These are phyloP conservation scores for Entomyzon cyanotis DNA, from an alignment of 2,113 vertebrate species.

Conservation along the genomic window DNA sequence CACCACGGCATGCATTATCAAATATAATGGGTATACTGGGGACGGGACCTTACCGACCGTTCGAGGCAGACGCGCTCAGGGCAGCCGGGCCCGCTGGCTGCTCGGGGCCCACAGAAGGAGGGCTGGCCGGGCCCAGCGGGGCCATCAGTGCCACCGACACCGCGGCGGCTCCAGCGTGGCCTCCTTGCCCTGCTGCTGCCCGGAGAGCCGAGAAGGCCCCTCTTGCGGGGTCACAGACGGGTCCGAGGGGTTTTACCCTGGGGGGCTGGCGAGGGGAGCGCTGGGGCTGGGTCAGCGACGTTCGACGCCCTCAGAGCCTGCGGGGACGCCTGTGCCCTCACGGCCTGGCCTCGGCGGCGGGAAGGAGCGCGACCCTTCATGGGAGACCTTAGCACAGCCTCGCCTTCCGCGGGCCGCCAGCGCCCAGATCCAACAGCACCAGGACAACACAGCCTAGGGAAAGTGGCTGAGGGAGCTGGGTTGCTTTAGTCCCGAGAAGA, in stretches of 20 bases:
- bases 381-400: neutral
- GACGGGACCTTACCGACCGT: rapidly evolving
- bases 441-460: neutral
- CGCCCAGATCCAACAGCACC: neutral
- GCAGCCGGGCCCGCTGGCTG: neutral
- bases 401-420: neutral
- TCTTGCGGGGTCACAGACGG: rapidly evolving
- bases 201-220: too few relatives aligned
- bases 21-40: rapidly evolving
- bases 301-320: rapidly evolving
- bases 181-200: rapidly evolving
- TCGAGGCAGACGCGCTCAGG: rapidly evolving
- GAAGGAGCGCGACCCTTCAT: neutral
- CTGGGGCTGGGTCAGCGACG: too few relatives aligned
- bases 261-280: too few relatives aligned
- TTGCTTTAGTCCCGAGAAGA: neutral
- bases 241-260: neutral
- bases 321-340: neutral
- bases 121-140: neutral
- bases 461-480: neutral
- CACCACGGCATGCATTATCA: neutral
- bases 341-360: too few relatives aligned
- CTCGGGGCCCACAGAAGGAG: neutral
- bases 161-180: rapidly evolving
- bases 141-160: rapidly evolving